A percentile compares a stretch with the other conserved stretches of the same genome.
Conservation (phyloP, 2,113 vertebrate genomes). For the Salvelinus fontinalis region DNA sequence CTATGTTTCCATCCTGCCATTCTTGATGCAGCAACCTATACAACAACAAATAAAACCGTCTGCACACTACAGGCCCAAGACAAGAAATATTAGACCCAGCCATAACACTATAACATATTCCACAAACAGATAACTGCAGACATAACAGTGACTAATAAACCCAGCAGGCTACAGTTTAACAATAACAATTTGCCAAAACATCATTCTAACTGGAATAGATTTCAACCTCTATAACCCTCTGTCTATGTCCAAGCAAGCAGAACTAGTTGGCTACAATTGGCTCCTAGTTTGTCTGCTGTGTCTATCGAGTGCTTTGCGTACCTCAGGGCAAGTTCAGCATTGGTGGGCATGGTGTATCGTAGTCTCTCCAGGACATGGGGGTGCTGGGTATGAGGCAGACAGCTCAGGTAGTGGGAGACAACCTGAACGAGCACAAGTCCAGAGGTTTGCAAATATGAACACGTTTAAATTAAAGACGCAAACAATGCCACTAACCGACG, state of each 20-base stretch:
- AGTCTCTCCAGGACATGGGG: slow-evolving; percentile 89
- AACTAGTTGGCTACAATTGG: not conserved
- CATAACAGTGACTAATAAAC: not conserved
- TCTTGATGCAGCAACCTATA: slow-evolving; percentile 89
- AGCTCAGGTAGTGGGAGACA: slow-evolving; percentile 88
- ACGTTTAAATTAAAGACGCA: too few relatives aligned
- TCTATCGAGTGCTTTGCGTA: slow-evolving; percentile 50
- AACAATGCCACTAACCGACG: not conserved
- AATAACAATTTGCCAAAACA: too few relatives aligned
- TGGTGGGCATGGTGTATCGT: slow-evolving; percentile 86
- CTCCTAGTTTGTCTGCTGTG: not conserved
- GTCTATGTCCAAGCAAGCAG: not conserved
- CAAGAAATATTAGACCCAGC: not conserved
- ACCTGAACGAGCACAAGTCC: slow-evolving; percentile 78
- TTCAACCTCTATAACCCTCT: too few relatives aligned
- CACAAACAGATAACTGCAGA: not conserved
- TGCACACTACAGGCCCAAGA: slow-evolving; percentile 5
- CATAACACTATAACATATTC: not conserved
- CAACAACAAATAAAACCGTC: slow-evolving; percentile 53
- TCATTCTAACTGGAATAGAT: too few relatives aligned
- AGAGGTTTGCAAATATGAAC: slow-evolving; percentile 9
- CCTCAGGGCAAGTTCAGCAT: slow-evolving; percentile 91
- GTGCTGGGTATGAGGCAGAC: slow-evolving; percentile 86
- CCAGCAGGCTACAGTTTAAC: too few relatives aligned
- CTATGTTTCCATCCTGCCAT: slow-evolving; percentile 87